Base-by-base conservation (phyloP, 2,888 invertebrate species). In the Troilus luridus region DNA sequence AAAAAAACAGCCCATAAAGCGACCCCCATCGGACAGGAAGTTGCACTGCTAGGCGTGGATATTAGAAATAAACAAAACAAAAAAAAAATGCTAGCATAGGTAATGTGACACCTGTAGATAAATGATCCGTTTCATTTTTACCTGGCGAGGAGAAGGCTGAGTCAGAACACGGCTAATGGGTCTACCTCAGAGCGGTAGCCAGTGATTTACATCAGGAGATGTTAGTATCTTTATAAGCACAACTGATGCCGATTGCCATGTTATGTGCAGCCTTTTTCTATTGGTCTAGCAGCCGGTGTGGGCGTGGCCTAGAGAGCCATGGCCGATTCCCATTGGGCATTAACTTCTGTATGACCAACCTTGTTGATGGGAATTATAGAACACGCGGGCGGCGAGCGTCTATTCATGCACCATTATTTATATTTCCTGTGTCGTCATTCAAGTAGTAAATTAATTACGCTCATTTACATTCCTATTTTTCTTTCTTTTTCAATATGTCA, bases 321-420 rank as follows among this genome's bases (percentile, higher is more conserved):
- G 56, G 56, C 85, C 85, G 85, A n/a, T 85, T 85, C 85, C 12
- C 85, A 85, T 85, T 85, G 85, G 85, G 21, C 85, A 56, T 85
- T 85, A 85, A 85, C 85, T 85, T 56, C 72, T 77, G 9, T 77
- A 41, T 77, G 72, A 17, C 72, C 72, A 77, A 41, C 56, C 85
- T 85, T 21, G 85, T 85, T 85, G 56, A 85, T 54, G 56, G 85
- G 56, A 85, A 85, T 85, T 85, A 85, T 54, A 21, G 85, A 12
- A 56, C 85, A 85, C 19, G 85, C 54, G 81, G 56, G 56, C 11
- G 56, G 56, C 5, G 56, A 12, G 85, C 85, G 85, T 54, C 85
- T 58, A 85, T 54, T n/a, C 54, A 56, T 56, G 85, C 11, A 0
- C 12, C 56, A 58, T 85, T 56, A n/a, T 56, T 85, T 85, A 58